Conservation (phyloP, 2,797 vertebrate species). For the Parambassis ranga region DNA sequence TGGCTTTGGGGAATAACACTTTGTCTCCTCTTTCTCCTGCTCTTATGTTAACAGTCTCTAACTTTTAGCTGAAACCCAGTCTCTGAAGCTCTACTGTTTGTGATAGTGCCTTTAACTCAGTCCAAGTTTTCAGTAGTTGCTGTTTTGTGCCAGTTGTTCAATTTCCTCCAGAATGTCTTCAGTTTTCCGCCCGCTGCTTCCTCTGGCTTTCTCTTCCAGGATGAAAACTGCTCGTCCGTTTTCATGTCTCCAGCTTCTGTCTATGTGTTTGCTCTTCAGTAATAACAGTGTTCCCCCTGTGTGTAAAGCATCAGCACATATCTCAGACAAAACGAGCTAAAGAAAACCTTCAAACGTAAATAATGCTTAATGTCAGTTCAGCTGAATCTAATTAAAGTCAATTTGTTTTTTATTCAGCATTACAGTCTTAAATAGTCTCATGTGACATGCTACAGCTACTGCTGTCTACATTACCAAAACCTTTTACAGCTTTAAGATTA, state of each 20-base stretch:
- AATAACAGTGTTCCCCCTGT: slow-evolving; percentile 6
- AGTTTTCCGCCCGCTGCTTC: slow-evolving; percentile 26
- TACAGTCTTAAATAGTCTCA: no score
- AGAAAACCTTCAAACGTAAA: no score
- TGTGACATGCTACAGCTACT: no score
- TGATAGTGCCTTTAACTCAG: slow-evolving; percentile 27
- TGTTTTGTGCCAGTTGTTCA: slow-evolving; percentile 31
- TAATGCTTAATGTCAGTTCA: no score
- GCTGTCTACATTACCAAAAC: no score
- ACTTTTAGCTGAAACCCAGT: slow-evolving; percentile 23
- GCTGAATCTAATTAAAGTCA: no score
- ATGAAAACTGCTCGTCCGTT: slow-evolving; percentile 42
- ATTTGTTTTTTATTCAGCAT: no score
- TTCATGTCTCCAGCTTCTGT: slow-evolving; percentile 39
- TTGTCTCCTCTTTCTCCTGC: slow-evolving; percentile 8
- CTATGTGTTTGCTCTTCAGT: slow-evolving; percentile 6
- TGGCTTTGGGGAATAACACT: slow-evolving; percentile 36
- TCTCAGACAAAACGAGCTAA: no score
- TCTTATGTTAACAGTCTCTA: slow-evolving; percentile 11
- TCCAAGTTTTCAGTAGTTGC: slow-evolving; percentile 16
- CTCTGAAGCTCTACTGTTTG: slow-evolving; percentile 15
- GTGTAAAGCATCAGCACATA: background rate
- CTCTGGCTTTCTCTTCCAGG: slow-evolving; percentile 49
- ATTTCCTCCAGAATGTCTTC: slow-evolving; percentile 27
- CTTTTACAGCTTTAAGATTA: no score